These are phyloP conservation scores for Drosophila tsacasi DNA, from an alignment of 1,140 invertebrate genomes.

Conservation along the genomic window DNA sequence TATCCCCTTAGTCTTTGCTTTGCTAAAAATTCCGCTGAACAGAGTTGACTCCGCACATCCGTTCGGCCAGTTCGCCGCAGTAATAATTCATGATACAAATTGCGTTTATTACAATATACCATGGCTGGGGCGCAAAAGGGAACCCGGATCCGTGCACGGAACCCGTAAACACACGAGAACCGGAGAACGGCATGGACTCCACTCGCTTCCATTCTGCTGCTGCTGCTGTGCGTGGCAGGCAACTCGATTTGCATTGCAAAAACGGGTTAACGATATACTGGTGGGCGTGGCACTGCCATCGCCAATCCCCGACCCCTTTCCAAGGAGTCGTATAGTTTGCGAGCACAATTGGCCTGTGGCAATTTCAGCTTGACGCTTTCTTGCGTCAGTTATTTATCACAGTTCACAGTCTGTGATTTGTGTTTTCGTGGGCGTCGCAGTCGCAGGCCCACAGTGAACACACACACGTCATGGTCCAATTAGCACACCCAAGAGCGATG, in stretches of 20 bases:
- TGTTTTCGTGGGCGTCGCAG: constrained; percentile 38
- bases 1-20: not conserved
- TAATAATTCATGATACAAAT: constrained; percentile 82
- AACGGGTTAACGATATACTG: constrained; percentile 32
- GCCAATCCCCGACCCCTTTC: not conserved
- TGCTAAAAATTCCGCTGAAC: not conserved
- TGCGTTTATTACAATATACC: constrained; percentile 80
- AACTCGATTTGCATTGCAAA: constrained; percentile 71
- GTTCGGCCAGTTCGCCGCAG: constrained; percentile 63
- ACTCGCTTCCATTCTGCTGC: constrained; percentile 8
- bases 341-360: constrained; percentile 45
- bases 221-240: constrained; percentile 29
- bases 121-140: constrained; percentile 16
- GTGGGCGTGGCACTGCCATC: constrained; percentile 17
- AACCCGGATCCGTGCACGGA: constrained; percentile 18
- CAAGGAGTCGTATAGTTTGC: constrained; percentile 14
- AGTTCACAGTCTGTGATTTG: constrained; percentile 64
- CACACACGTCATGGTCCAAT: constrained; percentile 72
- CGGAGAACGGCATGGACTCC: constrained; percentile 19
- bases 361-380: constrained; percentile 48
- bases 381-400: constrained; percentile 76
- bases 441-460: not conserved
- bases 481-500: constrained; percentile 56
- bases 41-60: constrained; percentile 59
- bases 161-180: constrained; percentile 24